Base-by-base conservation (phyloP, 1,140 invertebrate species). In the Artemia franciscana region DNA sequence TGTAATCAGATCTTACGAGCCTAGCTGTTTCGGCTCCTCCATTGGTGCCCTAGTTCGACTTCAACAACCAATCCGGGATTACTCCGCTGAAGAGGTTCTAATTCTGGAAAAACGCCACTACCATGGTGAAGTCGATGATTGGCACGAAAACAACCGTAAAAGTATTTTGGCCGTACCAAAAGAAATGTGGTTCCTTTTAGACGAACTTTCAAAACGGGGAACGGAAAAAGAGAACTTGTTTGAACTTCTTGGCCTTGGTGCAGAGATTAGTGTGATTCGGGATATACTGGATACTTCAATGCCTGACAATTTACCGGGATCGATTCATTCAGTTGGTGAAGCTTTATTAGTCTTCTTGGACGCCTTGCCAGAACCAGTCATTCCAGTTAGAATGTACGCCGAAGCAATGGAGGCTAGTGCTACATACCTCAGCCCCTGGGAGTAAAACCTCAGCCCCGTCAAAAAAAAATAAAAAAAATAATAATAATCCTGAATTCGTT, bases 11-110 rank as follows among this genome's bases (percentile, higher is more conserved):
- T 79, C 68, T 57, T 91, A 88, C 72, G 82, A 89, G 70, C 81
- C 86, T 66, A 92, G 90, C 71, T 90, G 87, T 74, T 98, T 96
- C 76, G 92, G 91, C 2, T 86, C 84, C 64, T 91, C 91, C 3
- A 84, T 98, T 71, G 85, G 92, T 74, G 84, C 89, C 25, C 75
- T 95, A 63, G 84, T 91, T 30, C 83, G 88, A 67, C 82, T 93
- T 68, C 81, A 82, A 69, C 79, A 82, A 65, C 88, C 90, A 7
- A 80, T 94, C 58, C 74, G 78, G 71, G 84, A 91, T 72, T 80
- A 91, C 60, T 78, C 82, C 26, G 73, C 81, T 60, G 84, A 82
- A 18, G 80, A 85, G 73, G 74, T 92, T 28, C 79, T 87, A 69
- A 80, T 51, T 51, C 39, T 15, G 39, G 39, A 51, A 18, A 51